phyloP scores from a whole-genome alignment of 2,797 vertebrate genomes.

The Neopelma chrysocephalum region DNA sequence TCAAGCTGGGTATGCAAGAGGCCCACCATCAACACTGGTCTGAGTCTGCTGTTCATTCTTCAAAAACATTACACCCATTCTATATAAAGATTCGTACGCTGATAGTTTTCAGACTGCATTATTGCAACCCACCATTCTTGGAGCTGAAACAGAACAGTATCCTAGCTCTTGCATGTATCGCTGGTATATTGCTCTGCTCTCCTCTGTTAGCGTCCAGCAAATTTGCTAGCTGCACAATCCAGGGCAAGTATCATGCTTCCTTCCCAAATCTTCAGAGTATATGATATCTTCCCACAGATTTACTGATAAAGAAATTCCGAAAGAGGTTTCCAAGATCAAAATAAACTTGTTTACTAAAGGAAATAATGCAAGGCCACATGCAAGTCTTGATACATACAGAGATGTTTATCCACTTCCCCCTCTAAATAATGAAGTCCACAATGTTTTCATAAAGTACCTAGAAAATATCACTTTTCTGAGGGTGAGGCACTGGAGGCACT shows the following conservation, averaged over 20 bases:
- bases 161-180: not conserved
- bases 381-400: not conserved
- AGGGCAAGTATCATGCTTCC: not conserved
- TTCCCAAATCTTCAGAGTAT: not conserved
- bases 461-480: not conserved
- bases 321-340: not conserved
- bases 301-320: not conserved
- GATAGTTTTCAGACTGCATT: not conserved
- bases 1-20: not conserved
- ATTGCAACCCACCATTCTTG: not conserved
- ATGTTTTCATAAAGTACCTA: not conserved
- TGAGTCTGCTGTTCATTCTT: not conserved
- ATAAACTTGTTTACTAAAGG: not conserved
- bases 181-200: not conserved
- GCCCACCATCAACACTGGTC: not conserved
- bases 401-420: not conserved
- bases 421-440: not conserved
- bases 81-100: not conserved
- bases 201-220: not conserved
- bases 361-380: not conserved
- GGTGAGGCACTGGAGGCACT: not conserved
- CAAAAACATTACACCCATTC: rapidly evolving
- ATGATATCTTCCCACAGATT: not conserved
- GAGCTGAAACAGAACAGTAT: not conserved
- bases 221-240: not conserved